Conservation (phyloP, 2,113 vertebrate genomes). For the Serinus canaria region DNA sequence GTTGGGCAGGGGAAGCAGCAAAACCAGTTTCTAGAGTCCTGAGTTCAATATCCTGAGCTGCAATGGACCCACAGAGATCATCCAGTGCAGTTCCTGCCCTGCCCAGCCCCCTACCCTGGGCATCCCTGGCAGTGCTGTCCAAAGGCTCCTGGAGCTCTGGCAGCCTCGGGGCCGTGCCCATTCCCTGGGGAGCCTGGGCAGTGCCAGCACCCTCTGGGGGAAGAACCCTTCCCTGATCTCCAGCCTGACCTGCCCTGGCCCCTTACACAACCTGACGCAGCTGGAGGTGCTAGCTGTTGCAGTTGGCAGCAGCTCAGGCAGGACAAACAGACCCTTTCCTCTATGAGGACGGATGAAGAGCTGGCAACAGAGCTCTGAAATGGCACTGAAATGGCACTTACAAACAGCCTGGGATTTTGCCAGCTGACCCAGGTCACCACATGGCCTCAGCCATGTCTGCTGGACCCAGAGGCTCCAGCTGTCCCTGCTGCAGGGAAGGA, state of each 20-base stretch:
- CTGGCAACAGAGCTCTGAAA: not conserved
- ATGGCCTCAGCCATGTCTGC: fast-evolving
- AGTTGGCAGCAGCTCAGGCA: not conserved
- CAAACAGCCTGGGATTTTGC: not conserved
- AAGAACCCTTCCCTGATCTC: not conserved
- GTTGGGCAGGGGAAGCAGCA: not conserved
- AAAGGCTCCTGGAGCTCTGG: not conserved
- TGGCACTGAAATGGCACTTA: not conserved
- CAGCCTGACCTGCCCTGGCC: not conserved
- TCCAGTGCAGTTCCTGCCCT: fast-evolving
- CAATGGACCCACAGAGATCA: fast-evolving
- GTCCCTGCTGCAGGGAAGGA: not conserved
- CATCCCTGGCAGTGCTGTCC: not conserved
- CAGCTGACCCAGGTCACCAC: not conserved
- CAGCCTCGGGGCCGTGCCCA: not conserved
- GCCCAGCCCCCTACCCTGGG: fast-evolving
- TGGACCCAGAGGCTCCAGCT: not conserved
- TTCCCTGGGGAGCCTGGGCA: not conserved
- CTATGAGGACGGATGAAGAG: fast-evolving
- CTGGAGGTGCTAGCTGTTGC: not conserved
- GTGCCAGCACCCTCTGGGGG: not conserved
- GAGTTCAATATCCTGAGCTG: not conserved
- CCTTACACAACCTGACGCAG: not conserved
- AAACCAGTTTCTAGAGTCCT: not conserved
- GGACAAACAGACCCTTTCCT: not conserved